Evolutionary conservation across 2,113 vertebrate genomes (phyloP).

Genomic region (Marmota monax): DNA sequence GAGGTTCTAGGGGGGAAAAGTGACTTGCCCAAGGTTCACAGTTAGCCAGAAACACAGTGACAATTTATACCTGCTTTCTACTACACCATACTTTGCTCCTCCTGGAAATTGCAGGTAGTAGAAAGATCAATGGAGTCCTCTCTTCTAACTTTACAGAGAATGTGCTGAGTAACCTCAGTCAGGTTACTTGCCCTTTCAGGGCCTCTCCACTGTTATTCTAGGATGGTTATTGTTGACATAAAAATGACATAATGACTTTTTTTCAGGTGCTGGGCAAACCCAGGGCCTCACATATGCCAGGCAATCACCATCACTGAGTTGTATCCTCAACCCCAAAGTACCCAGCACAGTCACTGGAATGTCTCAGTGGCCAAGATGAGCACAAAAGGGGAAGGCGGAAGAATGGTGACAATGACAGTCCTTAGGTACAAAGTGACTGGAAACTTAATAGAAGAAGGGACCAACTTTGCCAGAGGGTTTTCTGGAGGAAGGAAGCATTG

Average conservation of each 20-base stretch:
- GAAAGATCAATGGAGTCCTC: background rate
- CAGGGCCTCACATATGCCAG: background rate
- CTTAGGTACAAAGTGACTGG: background rate
- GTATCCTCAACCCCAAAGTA: background rate
- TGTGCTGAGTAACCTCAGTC: background rate
- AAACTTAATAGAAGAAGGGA: background rate
- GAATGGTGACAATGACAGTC: background rate
- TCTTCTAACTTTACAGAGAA: background rate
- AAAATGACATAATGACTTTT: background rate
- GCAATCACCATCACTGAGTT: background rate
- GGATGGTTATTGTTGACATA: background rate
- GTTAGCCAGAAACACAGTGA: background rate
- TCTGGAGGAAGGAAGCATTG: background rate
- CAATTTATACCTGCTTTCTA: background rate
- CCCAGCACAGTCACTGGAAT: background rate
- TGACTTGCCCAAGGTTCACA: background rate
- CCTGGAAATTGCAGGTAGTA: background rate
- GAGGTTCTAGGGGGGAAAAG: background rate
- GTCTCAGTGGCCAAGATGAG: background rate
- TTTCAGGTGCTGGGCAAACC: background rate
- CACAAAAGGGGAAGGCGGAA: background rate
- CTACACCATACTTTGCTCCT: background rate
- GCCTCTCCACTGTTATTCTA: background rate
- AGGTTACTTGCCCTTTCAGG: conserved; percentile 11
- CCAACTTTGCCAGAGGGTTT: background rate